phyloP scores from a whole-genome alignment of 2,888 invertebrate species.

The Galerucella calmariensis region DNA sequence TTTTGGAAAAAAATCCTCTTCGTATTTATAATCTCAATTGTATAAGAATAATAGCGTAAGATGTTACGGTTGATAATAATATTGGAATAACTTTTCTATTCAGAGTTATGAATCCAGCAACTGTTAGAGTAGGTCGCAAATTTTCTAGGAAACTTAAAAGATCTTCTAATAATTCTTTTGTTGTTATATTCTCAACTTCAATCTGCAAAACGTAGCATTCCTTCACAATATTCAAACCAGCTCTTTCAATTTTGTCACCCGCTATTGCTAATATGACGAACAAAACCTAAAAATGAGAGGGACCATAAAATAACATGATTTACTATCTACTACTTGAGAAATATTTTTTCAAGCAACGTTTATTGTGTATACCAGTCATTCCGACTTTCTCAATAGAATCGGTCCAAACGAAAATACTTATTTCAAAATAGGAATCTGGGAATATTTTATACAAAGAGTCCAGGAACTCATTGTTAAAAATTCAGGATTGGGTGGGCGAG shows the following conservation, averaged over 20 bases:
- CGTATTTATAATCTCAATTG: constrained; percentile 4
- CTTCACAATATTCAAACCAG: not conserved
- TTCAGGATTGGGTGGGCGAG: too few species aligned
- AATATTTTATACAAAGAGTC: too few species aligned
- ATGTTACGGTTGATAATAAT: constrained; percentile 4
- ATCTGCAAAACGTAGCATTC: constrained; percentile 1
- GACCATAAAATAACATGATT: too few species aligned
- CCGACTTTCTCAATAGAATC: too few species aligned
- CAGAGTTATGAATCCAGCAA: not conserved
- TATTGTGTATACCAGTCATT: too few species aligned
- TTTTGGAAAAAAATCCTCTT: too few species aligned
- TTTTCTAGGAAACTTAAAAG: constrained; percentile 6
- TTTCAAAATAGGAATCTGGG: too few species aligned
- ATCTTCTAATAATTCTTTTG: not conserved
- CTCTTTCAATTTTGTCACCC: constrained; percentile 12
- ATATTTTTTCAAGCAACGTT: too few species aligned
- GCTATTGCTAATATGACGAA: not conserved
- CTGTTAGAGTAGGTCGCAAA: constrained; percentile 3
- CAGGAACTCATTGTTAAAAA: too few species aligned
- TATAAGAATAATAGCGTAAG: constrained; percentile 19
- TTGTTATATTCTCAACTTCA: not conserved
- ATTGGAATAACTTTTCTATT: constrained; percentile 4
- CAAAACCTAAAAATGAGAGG: not conserved
- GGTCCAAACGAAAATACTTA: too few species aligned
- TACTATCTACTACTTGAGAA: too few species aligned